Evolutionary conservation across 2,888 invertebrate genomes (phyloP).

Genomic region (Spialia ferax): DNA sequence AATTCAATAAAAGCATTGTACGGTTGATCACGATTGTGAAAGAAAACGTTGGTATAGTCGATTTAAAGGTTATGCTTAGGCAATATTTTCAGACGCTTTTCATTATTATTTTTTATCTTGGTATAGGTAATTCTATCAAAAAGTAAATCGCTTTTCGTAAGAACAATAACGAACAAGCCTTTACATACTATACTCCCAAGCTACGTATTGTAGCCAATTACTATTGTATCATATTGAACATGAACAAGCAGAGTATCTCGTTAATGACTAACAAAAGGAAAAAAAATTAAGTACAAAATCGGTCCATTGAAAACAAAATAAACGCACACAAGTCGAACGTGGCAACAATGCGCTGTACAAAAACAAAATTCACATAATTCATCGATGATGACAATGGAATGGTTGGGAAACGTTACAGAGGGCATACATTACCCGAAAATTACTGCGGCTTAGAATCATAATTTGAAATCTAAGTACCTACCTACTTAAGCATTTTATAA

Average conservation of each 20-base stretch:
- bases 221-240: conserved; percentile 16
- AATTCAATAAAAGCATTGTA: conserved; percentile 59
- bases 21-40: conserved; percentile 69
- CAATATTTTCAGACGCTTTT: too few species aligned
- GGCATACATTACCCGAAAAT: conserved; percentile 34
- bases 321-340: conserved; percentile 36
- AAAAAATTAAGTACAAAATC: conserved; percentile 38
- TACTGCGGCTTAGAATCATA: conserved; percentile 31
- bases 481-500: too few species aligned
- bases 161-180: not conserved
- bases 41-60: conserved; percentile 37
- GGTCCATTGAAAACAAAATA: conserved; percentile 40
- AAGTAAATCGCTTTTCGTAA: not conserved
- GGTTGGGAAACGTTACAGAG: conserved; percentile 37
- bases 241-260: conserved; percentile 24
- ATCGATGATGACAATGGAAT: conserved; percentile 40
- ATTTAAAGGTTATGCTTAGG: not conserved
- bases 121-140: not conserved
- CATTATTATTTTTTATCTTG: not conserved
- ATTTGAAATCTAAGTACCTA: conserved; percentile 10
- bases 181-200: not conserved
- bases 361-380: conserved; percentile 42
- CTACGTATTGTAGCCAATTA: not conserved
- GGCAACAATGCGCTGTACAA: conserved; percentile 38
- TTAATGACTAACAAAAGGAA: conserved; percentile 35